Evolutionary conservation across 2,888 invertebrate species (phyloP), one percentile per base, ranked within the genome.

Genomic region (Glyphotaelius pellucidus): DNA sequence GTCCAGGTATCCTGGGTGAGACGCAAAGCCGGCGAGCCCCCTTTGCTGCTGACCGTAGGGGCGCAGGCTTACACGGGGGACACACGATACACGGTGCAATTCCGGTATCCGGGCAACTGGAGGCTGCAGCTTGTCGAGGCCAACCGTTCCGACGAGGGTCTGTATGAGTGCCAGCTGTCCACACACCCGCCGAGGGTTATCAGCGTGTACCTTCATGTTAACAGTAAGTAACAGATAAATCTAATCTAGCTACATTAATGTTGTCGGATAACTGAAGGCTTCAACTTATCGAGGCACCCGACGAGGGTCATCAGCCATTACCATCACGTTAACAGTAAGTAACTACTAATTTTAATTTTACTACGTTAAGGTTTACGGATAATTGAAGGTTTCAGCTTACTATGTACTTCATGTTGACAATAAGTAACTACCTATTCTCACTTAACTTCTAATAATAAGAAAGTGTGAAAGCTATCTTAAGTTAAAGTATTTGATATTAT

Each of bases 1-100:
- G 30, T 31, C 35, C 94, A 97, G 97, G 97, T 97, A 32, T 97
- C 97, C 67, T 98, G 97, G 97, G 97, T 97, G 9, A 96, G 97
- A 93, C 96, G 96, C 94, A 96, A 95, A 14, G 95, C 95, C 94
- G 96, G 95, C 84, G 96, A 96, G 89, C 97, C 97, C 95, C 97
- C 97, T 88, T 96, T 96, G 94, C 94, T 96, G 88, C 94, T 96
- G 91, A 96, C 96, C 12, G 96, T 96, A 7, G 96, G 96, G 42
- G 94, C 95, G 80, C 95, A 95, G 89, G 96, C 96, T 9, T 96
- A 96, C 94, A 96, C 96, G 93, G 95, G 96, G 52, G 96, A 96
- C 94, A 96, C 96, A 92, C 94, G 96, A 93, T 96, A 95, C 94
- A 95, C 95, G 80, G 95, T 95, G 92, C 95, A 95, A 94, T 96